Conservation (phyloP, 2,888 invertebrate genomes). For the Pseudococcus viburni region DNA sequence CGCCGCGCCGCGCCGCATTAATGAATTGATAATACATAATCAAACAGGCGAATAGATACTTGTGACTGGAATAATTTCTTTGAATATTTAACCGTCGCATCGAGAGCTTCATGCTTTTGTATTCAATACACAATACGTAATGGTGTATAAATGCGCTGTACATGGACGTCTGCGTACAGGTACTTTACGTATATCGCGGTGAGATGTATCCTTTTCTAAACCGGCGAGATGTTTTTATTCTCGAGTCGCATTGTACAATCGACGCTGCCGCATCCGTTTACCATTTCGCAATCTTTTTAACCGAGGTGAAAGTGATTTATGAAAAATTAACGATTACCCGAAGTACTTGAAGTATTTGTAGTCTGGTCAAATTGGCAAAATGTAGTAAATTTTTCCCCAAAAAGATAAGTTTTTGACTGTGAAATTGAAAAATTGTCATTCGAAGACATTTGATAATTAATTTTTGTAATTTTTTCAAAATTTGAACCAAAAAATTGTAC, state of each 20-base stretch:
- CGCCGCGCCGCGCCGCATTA: not conserved
- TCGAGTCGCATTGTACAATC: not conserved
- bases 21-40: conserved; percentile 54
- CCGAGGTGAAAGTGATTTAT: conserved; percentile 33
- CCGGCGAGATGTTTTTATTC: conserved; percentile 8
- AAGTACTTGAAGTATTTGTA: too few species aligned
- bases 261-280: not conserved
- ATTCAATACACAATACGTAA: conserved; percentile 22
- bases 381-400: too few species aligned
- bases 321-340: conserved; percentile 17
- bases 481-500: too few species aligned
- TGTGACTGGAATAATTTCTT: conserved; percentile 62
- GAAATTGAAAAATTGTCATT: too few species aligned
- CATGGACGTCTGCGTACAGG: not conserved
- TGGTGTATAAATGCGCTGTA: not conserved
- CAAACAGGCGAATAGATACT: conserved; percentile 7
- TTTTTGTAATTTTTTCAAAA: too few species aligned
- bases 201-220: conserved; percentile 10
- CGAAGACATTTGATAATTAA: too few species aligned
- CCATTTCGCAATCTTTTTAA: conserved; percentile 29
- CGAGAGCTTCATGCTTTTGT: conserved; percentile 7
- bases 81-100: conserved; percentile 51
- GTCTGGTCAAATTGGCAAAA: too few species aligned
- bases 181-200: not conserved
- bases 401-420: too few species aligned